Evolutionary conservation across 1,140 invertebrate species (phyloP), one percentile per base, ranked within the genome.

Genomic region (Ditylenchus dipsaci): DNA sequence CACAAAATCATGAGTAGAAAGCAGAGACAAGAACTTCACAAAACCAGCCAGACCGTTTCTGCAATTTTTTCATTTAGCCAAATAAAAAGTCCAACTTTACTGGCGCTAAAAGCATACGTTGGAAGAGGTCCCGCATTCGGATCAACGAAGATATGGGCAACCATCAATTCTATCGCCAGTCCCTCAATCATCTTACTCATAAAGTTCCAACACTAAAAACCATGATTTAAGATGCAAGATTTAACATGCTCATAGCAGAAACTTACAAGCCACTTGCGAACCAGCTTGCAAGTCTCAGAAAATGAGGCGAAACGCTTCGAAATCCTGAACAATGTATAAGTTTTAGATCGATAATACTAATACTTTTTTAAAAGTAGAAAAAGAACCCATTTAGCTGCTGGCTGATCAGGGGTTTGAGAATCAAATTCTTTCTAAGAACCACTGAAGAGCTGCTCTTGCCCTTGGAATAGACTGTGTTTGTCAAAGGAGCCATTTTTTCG

Each of bases 101-200:
- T n/a, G n/a, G n/a, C n/a, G n/a, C 17, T 13, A 30, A 61, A 27
- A 61, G 26, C 29, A 19, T 8, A 61, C 59, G 27, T 26, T 30
- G 59, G 59, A n/a, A 43, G 29, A 19, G 59, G 29, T 19, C 38
- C 29, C 13, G 29, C 5, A 26, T 19, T 21, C 8, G 29, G n/a
- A 21, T 26, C 59, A 21, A 29, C 38, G 29, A 61, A 61, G 5
- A 61, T 3, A 13, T 43, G 19, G 8, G 59, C 59, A 3, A 61
- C 38, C 8, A 61, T 19, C 29, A 61, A 29, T 43, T 61, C 59
- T 33, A 61, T 1, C 29, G 59, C 59, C 3, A 61, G 27, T 27
- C 59, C 59, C 26, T 61, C 59, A 30, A 61, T 21, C 29, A 61
- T 43, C 26, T 61, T 61, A n/a, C 59, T 61, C 5, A 61, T 8